Conservation (phyloP, 2,888 invertebrate species). For the Tenodera sinensis region DNA sequence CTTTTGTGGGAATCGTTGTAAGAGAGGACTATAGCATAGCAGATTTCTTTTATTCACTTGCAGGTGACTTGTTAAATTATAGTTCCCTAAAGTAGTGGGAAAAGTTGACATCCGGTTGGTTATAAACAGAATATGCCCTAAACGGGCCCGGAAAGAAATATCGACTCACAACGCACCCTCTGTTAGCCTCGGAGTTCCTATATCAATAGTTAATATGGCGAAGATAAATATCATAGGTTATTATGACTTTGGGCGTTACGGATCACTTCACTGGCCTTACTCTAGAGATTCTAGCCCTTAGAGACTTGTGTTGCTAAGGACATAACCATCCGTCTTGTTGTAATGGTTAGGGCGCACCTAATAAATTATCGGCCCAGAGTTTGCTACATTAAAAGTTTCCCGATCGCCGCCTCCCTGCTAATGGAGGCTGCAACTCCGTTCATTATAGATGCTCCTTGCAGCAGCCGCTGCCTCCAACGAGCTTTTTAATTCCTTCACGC, state of each 20-base stretch:
- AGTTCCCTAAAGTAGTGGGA: too few species aligned
- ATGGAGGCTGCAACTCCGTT: neutral
- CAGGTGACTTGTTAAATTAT: too few species aligned
- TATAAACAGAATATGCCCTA: neutral
- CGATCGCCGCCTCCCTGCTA: neutral
- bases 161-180: neutral
- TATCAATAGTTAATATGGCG: neutral
- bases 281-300: neutral
- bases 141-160: neutral
- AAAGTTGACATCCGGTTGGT: too few species aligned
- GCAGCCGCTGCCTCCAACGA: too few species aligned
- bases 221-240: neutral
- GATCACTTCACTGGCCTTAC: neutral
- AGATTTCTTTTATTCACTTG: too few species aligned
- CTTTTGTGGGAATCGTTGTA: too few species aligned
- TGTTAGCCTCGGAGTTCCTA: neutral
- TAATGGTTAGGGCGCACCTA: neutral
- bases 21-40: too few species aligned
- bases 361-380: neutral
- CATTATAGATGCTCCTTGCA: neutral
- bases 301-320: neutral
- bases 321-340: neutral
- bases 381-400: neutral
- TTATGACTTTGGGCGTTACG: neutral
- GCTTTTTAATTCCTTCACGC: neutral